phyloP scores from a whole-genome alignment of 2,113 vertebrate genomes.

The human (Homo sapiens) region DNA sequence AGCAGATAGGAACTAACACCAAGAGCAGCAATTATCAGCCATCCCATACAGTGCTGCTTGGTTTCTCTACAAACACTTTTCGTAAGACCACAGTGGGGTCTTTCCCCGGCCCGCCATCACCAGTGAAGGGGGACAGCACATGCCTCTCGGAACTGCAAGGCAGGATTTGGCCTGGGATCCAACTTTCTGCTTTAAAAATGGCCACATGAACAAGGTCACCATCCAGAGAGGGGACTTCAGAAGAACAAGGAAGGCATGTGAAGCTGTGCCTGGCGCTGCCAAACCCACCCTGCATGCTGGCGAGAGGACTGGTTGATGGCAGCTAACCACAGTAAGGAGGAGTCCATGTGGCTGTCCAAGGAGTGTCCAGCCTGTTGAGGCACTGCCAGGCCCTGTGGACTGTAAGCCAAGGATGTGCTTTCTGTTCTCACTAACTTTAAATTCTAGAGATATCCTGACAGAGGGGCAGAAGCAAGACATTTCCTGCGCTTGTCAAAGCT shows the following conservation, averaged over 20 bases:
- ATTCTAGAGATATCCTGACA: neutral
- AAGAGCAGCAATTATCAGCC: neutral
- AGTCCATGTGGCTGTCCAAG: rapidly evolving
- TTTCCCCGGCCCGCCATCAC: neutral
- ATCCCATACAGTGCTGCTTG: rapidly evolving
- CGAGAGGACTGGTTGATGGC: neutral
- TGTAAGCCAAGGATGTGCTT: neutral
- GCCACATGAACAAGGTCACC: neutral
- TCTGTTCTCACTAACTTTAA: neutral
- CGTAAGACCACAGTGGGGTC: rapidly evolving
- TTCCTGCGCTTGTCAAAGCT: neutral
- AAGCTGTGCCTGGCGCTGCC: neutral
- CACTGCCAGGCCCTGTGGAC: neutral
- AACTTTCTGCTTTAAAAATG: neutral
- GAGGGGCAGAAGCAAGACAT: neutral
- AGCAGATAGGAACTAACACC: rapidly evolving
- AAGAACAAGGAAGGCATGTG: rapidly evolving
- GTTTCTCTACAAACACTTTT: neutral
- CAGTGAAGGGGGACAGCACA: neutral
- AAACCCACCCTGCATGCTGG: neutral
- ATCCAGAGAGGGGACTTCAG: neutral
- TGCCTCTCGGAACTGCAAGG: rapidly evolving
- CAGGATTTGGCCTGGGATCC: neutral
- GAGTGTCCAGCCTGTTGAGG: neutral
- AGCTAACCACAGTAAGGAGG: neutral